A percentile compares a stretch with the other conserved stretches of the same genome.
Conservation (phyloP, 2,797 vertebrate genomes). For the Poliocrania exsul region DNA sequence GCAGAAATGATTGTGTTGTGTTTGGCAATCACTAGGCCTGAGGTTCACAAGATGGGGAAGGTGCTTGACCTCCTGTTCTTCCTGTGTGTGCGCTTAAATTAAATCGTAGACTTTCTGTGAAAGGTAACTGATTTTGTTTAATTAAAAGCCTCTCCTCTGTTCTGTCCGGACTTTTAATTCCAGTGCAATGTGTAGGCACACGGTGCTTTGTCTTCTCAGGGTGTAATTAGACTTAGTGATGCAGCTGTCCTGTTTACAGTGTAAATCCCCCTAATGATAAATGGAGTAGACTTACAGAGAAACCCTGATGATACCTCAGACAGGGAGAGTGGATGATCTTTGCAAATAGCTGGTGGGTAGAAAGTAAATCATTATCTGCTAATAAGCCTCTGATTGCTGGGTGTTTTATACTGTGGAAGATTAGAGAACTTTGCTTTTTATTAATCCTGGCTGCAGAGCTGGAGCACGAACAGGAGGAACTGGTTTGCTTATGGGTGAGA, state of each 20-base stretch:
- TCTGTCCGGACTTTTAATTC: constrained; percentile 67
- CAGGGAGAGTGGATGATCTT: constrained; percentile 51
- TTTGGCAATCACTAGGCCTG: background rate
- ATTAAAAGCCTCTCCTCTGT: constrained; percentile 70
- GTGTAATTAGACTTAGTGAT: constrained; percentile 85
- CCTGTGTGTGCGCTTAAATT: constrained; percentile 50
- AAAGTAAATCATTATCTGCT: constrained; percentile 63
- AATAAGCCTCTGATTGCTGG: constrained; percentile 42
- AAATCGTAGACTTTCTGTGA: constrained; percentile 59
- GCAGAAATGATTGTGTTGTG: background rate
- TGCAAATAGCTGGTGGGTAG: constrained; percentile 68
- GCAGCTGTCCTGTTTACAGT: constrained; percentile 81
- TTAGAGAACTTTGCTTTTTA: background rate
- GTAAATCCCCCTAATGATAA: constrained; percentile 80
- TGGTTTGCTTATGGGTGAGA: background rate
- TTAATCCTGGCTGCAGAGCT: background rate
- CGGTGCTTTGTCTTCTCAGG: constrained; percentile 72
- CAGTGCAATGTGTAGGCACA: constrained; percentile 47
- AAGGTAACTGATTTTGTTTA: constrained; percentile 71
- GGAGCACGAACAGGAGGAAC: background rate
- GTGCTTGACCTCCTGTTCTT: constrained; percentile 54
- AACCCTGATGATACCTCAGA: constrained; percentile 71
- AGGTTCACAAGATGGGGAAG: constrained; percentile 26
- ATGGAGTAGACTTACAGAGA: constrained; percentile 77
- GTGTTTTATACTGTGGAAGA: constrained; percentile 8